A percentile compares a stretch with the other conserved stretches of the same genome.
These are phyloP conservation scores for Chelonus insularis DNA, from an alignment of 1,140 invertebrate species.

Conservation along the genomic window DNA sequence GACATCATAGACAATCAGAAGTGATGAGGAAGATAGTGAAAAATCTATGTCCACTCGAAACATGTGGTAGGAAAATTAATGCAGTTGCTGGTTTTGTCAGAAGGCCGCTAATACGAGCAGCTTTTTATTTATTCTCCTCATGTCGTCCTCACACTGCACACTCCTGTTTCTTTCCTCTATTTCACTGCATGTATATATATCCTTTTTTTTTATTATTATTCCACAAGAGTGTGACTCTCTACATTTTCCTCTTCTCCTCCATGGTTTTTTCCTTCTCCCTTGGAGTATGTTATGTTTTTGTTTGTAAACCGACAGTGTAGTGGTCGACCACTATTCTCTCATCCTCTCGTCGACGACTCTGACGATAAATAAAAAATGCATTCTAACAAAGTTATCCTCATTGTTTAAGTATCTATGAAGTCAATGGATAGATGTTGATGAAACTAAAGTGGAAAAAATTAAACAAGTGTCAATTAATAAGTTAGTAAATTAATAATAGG, in stretches of 20 bases:
- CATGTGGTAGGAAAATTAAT: neutral
- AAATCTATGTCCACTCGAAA: conserved; percentile 3
- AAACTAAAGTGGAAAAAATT: no score
- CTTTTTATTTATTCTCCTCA: neutral
- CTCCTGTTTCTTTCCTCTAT: neutral
- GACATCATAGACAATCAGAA: neutral
- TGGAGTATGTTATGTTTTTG: conserved; percentile 2
- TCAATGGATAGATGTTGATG: neutral
- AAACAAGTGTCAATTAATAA: no score
- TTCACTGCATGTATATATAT: neutral
- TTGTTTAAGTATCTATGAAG: neutral
- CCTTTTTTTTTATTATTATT: no score
- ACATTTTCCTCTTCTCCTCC: neutral
- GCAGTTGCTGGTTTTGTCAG: conserved; percentile 1
- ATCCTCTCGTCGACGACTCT: neutral
- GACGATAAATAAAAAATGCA: conserved; percentile 4
- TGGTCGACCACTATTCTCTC: conserved; percentile 4
- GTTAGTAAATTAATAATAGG: no score
- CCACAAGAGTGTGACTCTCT: neutral
- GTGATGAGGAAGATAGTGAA: neutral
- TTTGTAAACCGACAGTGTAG: neutral
- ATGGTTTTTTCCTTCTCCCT: neutral
- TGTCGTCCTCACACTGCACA: neutral
- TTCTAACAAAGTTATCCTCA: conserved; percentile 9
- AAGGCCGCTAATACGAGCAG: neutral